Evolutionary conservation across 2,797 vertebrate genomes (phyloP), one percentile per base, ranked within the genome.

Genomic region (Microhierax caerulescens): DNA sequence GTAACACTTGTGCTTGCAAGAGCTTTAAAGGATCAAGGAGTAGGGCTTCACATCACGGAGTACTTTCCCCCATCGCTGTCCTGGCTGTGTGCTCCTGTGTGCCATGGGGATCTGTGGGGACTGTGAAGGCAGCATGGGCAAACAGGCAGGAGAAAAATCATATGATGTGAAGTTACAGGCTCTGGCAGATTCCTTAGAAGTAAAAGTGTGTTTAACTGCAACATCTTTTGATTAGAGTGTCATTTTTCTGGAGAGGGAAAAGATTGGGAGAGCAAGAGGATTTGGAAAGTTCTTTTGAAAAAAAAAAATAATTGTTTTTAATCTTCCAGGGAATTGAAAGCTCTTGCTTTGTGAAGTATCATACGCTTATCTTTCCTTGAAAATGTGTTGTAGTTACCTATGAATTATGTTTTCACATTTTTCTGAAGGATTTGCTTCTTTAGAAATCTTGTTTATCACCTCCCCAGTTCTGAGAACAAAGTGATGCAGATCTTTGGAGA

Each of bases 11-110:
- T 20, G 1, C 24, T 96, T 75, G 80, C 70, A 91, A 94, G 94
- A 91, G 88, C 70, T 91, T 87, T 87, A 81, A 83, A 91, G 78
- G 72, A 83, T 93, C 70, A 68, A 50, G 68, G 57, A 91, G 80
- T 22, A 75, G 74, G 77, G 54, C 77, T 73, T 79, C 2, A 0
- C 56, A 88, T 74, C 83, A 57, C 14, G 2, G 59, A 59, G 27
- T 37, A 36, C 43, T 81, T 85, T 88, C 21, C 28, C 48, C 16
- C 10, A 13, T 47, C 36, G 1, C 74, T 57, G 4, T 9, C n/a
- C 34, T 43, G 59, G 19, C 68, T 89, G 24, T 24, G 0, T 9
- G 47, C 14, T 80, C 34, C 87, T 20, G 0, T 11, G 74, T 24
- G 36, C 37, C 68, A 15, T 2, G 41, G 78, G 54, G 28, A 30